Conservation (phyloP, 2,113 vertebrate genomes). For the Fregetta grallaria region DNA sequence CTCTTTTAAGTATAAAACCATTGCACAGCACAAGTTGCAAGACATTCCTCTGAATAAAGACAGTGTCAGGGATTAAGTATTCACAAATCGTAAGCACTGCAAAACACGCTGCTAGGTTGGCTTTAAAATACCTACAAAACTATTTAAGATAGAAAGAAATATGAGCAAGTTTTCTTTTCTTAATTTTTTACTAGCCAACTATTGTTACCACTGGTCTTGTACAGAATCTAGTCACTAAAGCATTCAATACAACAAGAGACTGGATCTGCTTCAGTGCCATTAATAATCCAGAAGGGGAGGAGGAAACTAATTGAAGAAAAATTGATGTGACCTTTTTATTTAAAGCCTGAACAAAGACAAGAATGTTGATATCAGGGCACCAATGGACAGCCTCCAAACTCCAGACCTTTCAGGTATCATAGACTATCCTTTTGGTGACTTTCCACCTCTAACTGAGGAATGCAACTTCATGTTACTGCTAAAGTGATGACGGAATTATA, state of each 20-base stretch:
- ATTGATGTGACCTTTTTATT: neutral
- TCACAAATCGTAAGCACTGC: neutral
- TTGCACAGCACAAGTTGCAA: neutral
- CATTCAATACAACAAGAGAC: neutral
- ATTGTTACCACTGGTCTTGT: neutral
- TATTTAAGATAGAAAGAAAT: neutral
- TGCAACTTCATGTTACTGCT: neutral
- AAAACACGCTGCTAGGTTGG: neutral
- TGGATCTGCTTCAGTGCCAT: neutral
- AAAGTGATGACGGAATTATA: neutral
- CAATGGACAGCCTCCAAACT: neutral
- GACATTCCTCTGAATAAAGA: neutral
- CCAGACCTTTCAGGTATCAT: neutral
- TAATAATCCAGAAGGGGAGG: neutral
- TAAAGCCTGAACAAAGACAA: slow-evolving; percentile 21
- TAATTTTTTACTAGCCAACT: neutral
- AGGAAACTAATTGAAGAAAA: neutral
- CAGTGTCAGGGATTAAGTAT: slow-evolving; percentile 18
- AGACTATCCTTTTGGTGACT: neutral
- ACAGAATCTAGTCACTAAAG: neutral
- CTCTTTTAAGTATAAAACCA: neutral
- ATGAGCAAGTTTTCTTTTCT: neutral
- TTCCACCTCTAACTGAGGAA: neutral
- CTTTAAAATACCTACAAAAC: neutral
- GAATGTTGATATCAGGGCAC: neutral